phyloP scores from a whole-genome alignment of 2,797 vertebrate species.

The Gadopsis bispinosus region DNA sequence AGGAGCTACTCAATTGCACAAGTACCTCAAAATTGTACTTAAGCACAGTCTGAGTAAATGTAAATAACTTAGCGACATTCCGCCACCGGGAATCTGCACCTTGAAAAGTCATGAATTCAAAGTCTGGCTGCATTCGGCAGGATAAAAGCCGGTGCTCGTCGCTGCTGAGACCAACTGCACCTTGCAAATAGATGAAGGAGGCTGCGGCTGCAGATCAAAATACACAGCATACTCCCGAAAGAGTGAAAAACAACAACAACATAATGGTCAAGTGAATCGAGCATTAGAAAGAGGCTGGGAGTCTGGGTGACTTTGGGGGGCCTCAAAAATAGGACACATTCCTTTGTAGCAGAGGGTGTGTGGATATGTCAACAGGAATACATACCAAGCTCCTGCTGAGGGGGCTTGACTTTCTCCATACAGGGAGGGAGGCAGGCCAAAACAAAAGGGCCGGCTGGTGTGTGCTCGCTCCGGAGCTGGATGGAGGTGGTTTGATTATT shows the following conservation, averaged over 20 bases:
- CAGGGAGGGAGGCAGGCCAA: slow-evolving; percentile 50
- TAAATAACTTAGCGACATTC: neutral
- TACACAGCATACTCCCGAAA: slow-evolving; percentile 26
- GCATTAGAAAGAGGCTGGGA: slow-evolving; percentile 52
- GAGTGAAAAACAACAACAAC: slow-evolving; percentile 14
- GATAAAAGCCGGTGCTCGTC: neutral
- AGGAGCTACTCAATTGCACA: neutral
- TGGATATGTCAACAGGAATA: slow-evolving; percentile 74
- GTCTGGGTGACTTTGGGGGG: slow-evolving; percentile 64
- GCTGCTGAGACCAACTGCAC: slow-evolving; percentile 34
- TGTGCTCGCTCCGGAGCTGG: slow-evolving; percentile 27
- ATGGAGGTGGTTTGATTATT: slow-evolving; percentile 45
- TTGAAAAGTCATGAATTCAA: neutral
- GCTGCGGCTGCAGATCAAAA: slow-evolving; percentile 44
- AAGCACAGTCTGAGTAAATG: neutral
- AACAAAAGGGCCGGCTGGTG: slow-evolving; percentile 64
- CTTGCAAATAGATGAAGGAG: slow-evolving; percentile 38
- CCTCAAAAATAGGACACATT: slow-evolving; percentile 78
- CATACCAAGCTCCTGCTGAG: slow-evolving; percentile 72
- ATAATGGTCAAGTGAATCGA: slow-evolving; percentile 65
- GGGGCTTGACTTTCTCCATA: slow-evolving; percentile 68
- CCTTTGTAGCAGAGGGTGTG: slow-evolving; percentile 66
- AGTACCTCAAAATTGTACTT: neutral
- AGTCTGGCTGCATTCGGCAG: slow-evolving; percentile 21
- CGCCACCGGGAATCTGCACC: neutral